Evolutionary conservation across 2,113 vertebrate species (phyloP).

Genomic region (Oxygymnocypris stewartii): DNA sequence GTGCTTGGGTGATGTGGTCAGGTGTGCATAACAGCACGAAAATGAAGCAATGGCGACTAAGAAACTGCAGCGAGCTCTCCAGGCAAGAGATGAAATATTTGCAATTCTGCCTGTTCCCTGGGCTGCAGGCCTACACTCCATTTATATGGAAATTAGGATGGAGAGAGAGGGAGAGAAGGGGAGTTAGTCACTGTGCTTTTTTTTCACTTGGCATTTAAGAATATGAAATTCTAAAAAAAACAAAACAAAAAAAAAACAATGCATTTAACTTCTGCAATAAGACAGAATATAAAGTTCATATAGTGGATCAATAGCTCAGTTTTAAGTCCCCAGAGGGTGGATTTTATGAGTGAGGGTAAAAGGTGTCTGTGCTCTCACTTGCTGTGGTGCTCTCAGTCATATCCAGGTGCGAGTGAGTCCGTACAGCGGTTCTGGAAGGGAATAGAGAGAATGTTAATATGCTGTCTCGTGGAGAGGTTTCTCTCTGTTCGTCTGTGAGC

Average conservation of each 20-base stretch:
- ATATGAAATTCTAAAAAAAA: not conserved
- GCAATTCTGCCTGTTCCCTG: slow-evolving; percentile 76
- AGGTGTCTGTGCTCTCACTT: no score
- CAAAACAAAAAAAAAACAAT: no score
- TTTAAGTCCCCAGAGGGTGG: no score
- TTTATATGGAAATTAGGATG: slow-evolving; percentile 80
- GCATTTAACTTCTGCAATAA: not conserved
- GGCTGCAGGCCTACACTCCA: slow-evolving; percentile 77
- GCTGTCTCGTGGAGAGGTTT: no score
- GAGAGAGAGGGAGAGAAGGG: slow-evolving; percentile 50
- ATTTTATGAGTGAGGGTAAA: no score
- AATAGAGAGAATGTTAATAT: no score
- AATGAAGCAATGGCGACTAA: slow-evolving; percentile 55
- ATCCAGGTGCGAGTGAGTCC: no score
- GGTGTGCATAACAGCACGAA: slow-evolving; percentile 46
- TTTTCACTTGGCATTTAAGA: not conserved
- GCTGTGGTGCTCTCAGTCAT: no score
- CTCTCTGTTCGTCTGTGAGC: no score
- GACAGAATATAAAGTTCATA: not conserved
- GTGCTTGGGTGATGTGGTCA: slow-evolving; percentile 51
- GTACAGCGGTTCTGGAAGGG: no score
- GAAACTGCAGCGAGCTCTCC: slow-evolving; percentile 67
- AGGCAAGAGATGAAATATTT: slow-evolving; percentile 79
- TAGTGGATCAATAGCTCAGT: no score
- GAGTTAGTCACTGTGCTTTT: slow-evolving; percentile 20